Conservation (phyloP, 2,888 invertebrate species). For the Stomorhina lunata region DNA sequence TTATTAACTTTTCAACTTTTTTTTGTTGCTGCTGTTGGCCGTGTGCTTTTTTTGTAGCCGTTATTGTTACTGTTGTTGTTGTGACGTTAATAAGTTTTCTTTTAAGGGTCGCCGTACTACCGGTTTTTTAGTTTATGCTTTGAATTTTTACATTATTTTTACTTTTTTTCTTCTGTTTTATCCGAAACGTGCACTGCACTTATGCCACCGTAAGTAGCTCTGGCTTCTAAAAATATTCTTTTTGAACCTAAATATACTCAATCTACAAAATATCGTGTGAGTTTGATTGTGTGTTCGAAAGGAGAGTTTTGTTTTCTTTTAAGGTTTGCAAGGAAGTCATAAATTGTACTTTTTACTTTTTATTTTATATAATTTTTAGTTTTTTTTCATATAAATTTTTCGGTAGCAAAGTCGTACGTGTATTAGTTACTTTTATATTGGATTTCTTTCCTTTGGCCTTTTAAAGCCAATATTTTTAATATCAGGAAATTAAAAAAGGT, state of each 20-base stretch:
- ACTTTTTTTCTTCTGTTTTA: background rate
- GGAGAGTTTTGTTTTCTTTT: conserved; percentile 16
- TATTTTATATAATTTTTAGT: conserved; percentile 15
- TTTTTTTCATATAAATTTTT: conserved; percentile 22
- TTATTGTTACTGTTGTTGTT: conserved; percentile 7
- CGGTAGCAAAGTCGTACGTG: conserved; percentile 45
- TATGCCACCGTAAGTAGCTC: background rate
- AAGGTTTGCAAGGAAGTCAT: conserved; percentile 67
- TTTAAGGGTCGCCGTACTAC: conserved; percentile 59
- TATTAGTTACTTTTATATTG: conserved; percentile 19
- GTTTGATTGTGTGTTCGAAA: conserved; percentile 2
- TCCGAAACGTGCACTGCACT: conserved; percentile 17
- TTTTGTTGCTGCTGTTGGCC: conserved; percentile 20
- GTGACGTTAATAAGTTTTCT: conserved; percentile 42
- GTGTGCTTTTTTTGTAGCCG: conserved; percentile 28
- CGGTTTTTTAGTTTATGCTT: conserved; percentile 49
- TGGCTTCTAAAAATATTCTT: too few relatives aligned
- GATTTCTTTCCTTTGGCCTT: conserved; percentile 22
- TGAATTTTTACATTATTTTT: conserved; percentile 37
- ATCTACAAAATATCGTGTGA: background rate
- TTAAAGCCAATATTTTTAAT: conserved; percentile 25
- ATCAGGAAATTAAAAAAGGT: conserved; percentile 54
- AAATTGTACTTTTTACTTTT: conserved; percentile 64
- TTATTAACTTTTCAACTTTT: conserved; percentile 39
- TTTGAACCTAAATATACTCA: background rate